Conservation (phyloP, 92 coral and sea anemone genomes). For the Epizoanthus scotinus region DNA sequence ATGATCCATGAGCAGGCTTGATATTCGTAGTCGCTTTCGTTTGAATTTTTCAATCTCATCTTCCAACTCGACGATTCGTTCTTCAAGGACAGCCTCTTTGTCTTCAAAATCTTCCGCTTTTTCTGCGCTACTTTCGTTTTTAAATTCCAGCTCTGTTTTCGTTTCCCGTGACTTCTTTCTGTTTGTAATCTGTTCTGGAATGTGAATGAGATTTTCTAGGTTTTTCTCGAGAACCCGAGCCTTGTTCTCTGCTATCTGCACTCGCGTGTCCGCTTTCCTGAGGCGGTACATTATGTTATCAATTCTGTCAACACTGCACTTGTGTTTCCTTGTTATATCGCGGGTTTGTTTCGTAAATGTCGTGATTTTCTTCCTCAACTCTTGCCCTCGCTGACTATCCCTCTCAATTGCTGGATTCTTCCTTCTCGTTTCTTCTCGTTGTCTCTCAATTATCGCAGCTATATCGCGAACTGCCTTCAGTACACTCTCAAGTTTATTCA, state of each 20-base stretch:
- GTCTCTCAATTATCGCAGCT: conserved; percentile 20
- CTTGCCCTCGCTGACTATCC: conserved; percentile 11
- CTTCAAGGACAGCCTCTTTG: conserved; percentile 46
- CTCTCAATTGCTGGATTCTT: conserved; percentile 3
- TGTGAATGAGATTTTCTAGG: conserved; percentile 13
- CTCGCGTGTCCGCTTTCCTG: conserved; percentile 10
- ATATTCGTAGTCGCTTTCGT: conserved; percentile 40
- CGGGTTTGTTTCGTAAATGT: conserved; percentile 40
- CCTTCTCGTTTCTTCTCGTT: conserved; percentile 30
- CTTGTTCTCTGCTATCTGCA: conserved; percentile 28
- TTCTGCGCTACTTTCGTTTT: conserved; percentile 10
- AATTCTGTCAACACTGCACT: conserved; percentile 44
- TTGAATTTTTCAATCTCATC: conserved; percentile 51
- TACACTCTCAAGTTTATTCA: conserved; percentile 23
- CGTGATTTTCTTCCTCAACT: conserved; percentile 34
- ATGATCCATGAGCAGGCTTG: conserved; percentile 36
- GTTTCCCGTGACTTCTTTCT: conserved; percentile 1
- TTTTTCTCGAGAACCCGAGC: conserved; percentile 13
- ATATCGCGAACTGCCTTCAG: conserved; percentile 15
- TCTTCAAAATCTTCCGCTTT: conserved; percentile 48
- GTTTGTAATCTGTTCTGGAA: conserved; percentile 12
- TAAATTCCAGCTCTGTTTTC: neutral
- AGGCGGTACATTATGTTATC: conserved; percentile 24
- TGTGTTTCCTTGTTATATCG: conserved; percentile 39
- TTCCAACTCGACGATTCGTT: conserved; percentile 54